Conservation (phyloP, 2,113 vertebrate species). For the Neopipo cinnamomea region DNA sequence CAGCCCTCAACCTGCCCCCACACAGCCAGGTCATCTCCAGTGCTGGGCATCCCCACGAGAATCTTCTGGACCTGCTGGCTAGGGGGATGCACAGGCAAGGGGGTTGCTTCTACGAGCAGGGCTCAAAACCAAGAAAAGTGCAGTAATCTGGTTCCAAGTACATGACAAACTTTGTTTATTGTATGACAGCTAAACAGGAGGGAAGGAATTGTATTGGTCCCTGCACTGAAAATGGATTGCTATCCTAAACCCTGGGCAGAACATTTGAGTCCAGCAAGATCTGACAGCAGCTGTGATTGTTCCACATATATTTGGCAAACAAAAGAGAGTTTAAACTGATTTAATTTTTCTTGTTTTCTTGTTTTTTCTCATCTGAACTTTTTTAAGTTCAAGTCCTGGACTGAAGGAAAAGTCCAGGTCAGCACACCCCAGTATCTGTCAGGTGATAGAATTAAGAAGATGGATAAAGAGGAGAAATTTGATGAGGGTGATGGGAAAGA, state of each 20-base stretch:
- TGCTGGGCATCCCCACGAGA: neutral
- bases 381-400: too few species aligned
- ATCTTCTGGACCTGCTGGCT: neutral
- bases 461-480: neutral
- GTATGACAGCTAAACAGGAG: neutral
- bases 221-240: neutral
- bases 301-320: neutral
- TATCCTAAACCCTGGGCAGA: neutral
- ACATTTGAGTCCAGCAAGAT: neutral
- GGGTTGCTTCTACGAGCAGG: neutral
- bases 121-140: neutral
- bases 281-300: neutral
- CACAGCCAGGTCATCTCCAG: neutral
- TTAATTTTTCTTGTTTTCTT: neutral
- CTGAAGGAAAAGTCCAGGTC: neutral
- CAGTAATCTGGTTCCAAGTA: neutral
- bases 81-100: neutral
- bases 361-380: too few species aligned
- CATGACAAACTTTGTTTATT: neutral
- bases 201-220: neutral
- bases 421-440: neutral
- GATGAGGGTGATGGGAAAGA: neutral
- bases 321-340: neutral
- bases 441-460: neutral
- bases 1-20: neutral